Evolutionary conservation across 2,113 vertebrate species (phyloP), one percentile per base, ranked within the genome.

Genomic region (Asarcornis scutulata): DNA sequence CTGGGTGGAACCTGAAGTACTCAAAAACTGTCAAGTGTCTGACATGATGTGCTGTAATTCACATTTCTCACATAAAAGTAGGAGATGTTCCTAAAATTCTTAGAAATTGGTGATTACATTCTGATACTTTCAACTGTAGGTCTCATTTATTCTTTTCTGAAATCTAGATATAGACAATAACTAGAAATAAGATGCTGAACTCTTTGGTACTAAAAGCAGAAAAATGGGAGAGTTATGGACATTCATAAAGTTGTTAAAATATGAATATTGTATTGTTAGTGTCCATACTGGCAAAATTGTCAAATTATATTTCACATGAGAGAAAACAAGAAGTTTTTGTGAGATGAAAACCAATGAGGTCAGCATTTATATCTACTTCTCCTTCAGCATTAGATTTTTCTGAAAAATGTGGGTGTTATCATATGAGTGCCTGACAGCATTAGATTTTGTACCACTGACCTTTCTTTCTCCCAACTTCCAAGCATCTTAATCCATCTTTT

Each of bases 201-300:
- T 23, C 76, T 31, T 67, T 68, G 48, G 25, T 73, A 60, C 38
- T 73, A 27, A 22, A n/a, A 62, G 2, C 2, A 3, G 34, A 29
- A 83, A 73, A 96, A 52, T 8, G 0, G 23, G 15, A 78, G 9
- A 18, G 9, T 46, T 88, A 22, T 0, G 1, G 20, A 6, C 4
- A 21, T 74, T 77, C 34, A 52, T 22, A 53, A 60, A 75, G 7
- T 48, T 78, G 53, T 36, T 27, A 84, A 84, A 82, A 62, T 76
- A 48, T 22, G 0, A 58, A 15, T 66, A 13, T 80, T 31, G 17
- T 44, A 5, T 83, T 73, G 9, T 60, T 66, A 55, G 7, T 62
- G 29, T 80, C 75, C 81, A 7, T 52, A 32, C 25, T 42, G 21
- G 44, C 59, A 78, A 83, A 79, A 12, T 21, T 68, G 44, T n/a